Evolutionary conservation across 2,113 vertebrate species (phyloP).

Genomic region (Athene noctua): DNA sequence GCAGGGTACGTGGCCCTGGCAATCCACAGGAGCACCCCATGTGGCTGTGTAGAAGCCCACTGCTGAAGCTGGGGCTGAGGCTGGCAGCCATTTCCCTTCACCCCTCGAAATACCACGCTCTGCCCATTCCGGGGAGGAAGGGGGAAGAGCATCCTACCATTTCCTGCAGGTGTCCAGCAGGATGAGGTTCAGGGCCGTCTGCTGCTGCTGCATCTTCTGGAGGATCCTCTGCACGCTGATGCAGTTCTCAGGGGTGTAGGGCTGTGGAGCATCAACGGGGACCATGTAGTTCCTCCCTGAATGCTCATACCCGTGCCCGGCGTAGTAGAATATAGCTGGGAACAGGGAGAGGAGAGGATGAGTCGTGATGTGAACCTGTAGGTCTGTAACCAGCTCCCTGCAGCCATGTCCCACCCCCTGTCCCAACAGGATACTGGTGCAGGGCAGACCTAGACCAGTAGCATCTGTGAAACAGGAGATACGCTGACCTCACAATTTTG

Average conservation of each 20-base stretch:
- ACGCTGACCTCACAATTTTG: rapidly evolving
- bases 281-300: conserved; percentile 87
- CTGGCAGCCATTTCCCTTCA: not conserved
- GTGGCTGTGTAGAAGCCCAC: not conserved
- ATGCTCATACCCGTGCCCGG: conserved; percentile 84
- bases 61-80: not conserved
- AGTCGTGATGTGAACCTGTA: not conserved
- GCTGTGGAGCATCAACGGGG: conserved; percentile 83
- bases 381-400: not conserved
- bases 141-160: conserved; percentile 16
- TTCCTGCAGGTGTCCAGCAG: conserved; percentile 87
- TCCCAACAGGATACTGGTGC: not conserved
- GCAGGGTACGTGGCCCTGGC: rapidly evolving
- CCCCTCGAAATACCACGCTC: rapidly evolving
- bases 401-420: rapidly evolving
- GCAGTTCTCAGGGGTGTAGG: conserved; percentile 80
- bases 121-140: not conserved
- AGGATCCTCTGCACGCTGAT: conserved; percentile 86
- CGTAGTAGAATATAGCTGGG: conserved; percentile 88
- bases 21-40: rapidly evolving
- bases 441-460: not conserved
- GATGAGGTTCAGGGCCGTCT: conserved; percentile 80
- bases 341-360: not conserved
- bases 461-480: not conserved
- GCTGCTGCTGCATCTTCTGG: conserved; percentile 81